phyloP scores from a whole-genome alignment of 2,797 vertebrate genomes.

The Thamnophis elegans region DNA sequence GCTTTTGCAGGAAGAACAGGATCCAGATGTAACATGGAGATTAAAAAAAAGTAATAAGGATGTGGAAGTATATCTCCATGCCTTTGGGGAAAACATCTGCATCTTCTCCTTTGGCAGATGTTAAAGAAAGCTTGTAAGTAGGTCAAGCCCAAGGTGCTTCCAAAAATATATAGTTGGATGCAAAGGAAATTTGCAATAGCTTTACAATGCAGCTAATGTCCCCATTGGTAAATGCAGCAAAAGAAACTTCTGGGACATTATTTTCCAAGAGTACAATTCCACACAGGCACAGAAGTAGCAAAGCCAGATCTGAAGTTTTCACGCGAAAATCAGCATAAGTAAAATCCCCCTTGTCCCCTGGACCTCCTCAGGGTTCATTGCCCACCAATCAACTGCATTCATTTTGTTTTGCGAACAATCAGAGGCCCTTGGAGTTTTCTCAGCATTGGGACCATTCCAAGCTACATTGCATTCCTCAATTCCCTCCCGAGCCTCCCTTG shows the following conservation, averaged over 20 bases:
- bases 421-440: neutral
- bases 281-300: neutral
- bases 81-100: neutral
- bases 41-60: neutral
- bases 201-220: neutral
- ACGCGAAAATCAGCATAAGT: neutral
- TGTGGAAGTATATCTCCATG: neutral
- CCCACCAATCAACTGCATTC: neutral
- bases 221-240: neutral
- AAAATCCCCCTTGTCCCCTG: neutral
- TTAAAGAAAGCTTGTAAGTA: neutral
- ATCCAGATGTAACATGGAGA: neutral
- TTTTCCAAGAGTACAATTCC: neutral
- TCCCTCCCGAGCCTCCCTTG: neutral
- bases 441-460: neutral
- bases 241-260: neutral
- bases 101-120: neutral
- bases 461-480: neutral
- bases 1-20: neutral
- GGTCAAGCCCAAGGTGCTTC: neutral
- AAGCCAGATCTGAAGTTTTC: neutral
- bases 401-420: neutral
- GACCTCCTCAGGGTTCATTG: neutral
- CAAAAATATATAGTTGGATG: neutral
- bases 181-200: neutral